Percentiles rank a stretch among this genome's conserved stretches.
phyloP scores from a whole-genome alignment of 1,140 invertebrate species.

The Hirudo medicinalis region DNA sequence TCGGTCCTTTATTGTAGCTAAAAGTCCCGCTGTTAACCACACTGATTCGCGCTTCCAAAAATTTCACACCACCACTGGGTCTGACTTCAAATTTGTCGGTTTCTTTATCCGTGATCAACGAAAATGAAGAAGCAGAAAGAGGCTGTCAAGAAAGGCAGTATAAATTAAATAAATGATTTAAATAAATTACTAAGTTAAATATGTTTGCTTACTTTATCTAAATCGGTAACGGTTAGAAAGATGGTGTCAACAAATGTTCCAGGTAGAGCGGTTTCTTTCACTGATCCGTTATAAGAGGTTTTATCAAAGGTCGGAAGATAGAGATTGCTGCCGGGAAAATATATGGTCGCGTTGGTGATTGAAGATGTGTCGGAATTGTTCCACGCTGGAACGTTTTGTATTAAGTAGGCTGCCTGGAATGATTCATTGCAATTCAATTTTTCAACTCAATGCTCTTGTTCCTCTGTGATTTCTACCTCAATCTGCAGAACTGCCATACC shows the following conservation, averaged over 20 bases:
- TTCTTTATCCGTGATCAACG: not conserved
- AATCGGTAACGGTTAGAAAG: not conserved
- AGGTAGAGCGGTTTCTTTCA: constrained; percentile 2
- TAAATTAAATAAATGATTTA: not conserved
- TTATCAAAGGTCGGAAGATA: not conserved
- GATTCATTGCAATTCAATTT: not conserved
- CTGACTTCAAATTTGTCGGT: not conserved
- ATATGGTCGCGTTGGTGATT: not conserved
- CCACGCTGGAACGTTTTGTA: not conserved
- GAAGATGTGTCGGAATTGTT: not conserved
- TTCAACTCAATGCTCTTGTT: not conserved
- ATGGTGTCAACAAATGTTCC: not conserved
- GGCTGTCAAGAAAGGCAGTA: not conserved
- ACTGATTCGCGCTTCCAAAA: not conserved
- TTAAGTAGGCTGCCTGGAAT: not conserved
- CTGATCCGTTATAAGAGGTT: not conserved
- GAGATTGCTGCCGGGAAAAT: not conserved
- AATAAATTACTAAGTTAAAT: not conserved
- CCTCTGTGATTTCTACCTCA: not conserved
- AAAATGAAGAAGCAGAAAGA: not conserved
- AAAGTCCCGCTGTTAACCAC: not conserved
- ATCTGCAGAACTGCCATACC: not conserved
- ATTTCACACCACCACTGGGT: not conserved
- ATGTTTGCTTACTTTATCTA: not conserved
- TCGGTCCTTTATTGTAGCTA: not conserved